A percentile compares a stretch with the other conserved stretches of the same genome.
These are phyloP conservation scores for Pandemis heparana DNA, from an alignment of 2,888 invertebrate genomes.

Conservation along the genomic window DNA sequence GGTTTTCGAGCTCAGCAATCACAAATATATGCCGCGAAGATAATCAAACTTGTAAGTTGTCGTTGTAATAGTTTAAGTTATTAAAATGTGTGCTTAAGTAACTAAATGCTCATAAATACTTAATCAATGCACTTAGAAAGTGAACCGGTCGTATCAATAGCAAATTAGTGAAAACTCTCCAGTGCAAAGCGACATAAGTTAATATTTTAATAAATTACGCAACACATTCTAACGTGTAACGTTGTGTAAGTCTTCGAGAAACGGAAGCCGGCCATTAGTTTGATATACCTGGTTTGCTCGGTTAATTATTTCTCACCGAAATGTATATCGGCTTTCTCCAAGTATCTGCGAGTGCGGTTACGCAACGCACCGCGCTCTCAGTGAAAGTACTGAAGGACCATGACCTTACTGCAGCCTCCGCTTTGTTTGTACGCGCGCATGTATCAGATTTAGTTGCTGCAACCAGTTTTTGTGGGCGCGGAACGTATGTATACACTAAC, in stretches of 20 bases:
- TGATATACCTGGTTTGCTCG: conserved; percentile 59
- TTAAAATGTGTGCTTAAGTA: conserved; percentile 13
- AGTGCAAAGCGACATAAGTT: conserved; percentile 20
- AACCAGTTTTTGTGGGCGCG: conserved; percentile 2
- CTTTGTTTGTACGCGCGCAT: conserved; percentile 37
- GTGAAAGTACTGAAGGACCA: conserved; percentile 46
- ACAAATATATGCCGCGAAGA: conserved; percentile 79
- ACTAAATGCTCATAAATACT: conserved; percentile 32
- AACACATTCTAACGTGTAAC: conserved; percentile 47
- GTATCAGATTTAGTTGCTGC: neutral
- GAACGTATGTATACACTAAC: neutral
- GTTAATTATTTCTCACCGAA: conserved; percentile 75
- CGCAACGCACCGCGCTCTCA: conserved; percentile 25
- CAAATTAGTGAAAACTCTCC: conserved; percentile 36
- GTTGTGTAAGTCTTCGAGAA: conserved; percentile 69
- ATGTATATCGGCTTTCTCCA: conserved; percentile 79
- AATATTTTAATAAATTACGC: conserved; percentile 31
- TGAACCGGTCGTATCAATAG: conserved; percentile 23
- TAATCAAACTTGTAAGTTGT: conserved; percentile 53
- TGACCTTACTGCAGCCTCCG: conserved; percentile 44
- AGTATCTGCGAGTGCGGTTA: conserved; percentile 59
- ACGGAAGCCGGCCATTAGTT: conserved; percentile 56
- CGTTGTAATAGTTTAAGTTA: conserved; percentile 12
- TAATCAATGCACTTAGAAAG: conserved; percentile 48
- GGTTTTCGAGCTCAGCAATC: conserved; percentile 67